Evolutionary conservation across 2,113 vertebrate genomes (phyloP), one percentile per base, ranked within the genome.

Genomic region (Bubo blakistoni): DNA sequence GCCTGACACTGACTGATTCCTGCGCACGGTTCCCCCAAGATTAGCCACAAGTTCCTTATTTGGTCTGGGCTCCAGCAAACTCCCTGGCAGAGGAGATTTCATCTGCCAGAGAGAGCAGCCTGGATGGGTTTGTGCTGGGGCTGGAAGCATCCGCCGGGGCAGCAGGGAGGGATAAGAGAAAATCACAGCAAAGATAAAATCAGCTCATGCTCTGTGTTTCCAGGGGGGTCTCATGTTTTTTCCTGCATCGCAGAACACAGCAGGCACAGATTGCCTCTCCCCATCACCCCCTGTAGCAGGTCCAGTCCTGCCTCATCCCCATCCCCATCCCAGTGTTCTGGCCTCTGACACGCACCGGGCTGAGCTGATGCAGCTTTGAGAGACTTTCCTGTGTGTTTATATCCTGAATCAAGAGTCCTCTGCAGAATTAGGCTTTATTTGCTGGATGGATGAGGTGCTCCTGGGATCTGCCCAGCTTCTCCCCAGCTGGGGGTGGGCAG

Each of bases 291-390:
- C 1, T 36, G 3, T 4, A 1, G 16, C 20, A 10, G 73, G 6
- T 52, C 46, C 3, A 1, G 7, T 38, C 49, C 86, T 47, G 32
- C 16, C 20, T 30, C 62, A 46, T 47, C 44, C 51, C 63, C 20
- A 46, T 40, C 44, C 51, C 62, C 25, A 46, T 40, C 46, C 73
- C 87, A 10, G 29, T 25, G 25, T 44, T 79, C 79, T 16, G 70
- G 25, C 7, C 16, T 42, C 0, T 0, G 0, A 0, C 36, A 17
- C 0, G 0, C 6, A 1, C 16, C 1, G 5, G 71, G 10, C 80
- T 47, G 57, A 74, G 52, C 67, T n/a, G 54, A 32, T 49, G 40
- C 49, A n/a, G 58, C 49, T 69, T 13, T 57, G 40, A 36, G 62
- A 30, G 6, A 0, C 10, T 57, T 90, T 10, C 29, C 46, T 0